Base-by-base conservation (phyloP, 2,113 vertebrate species). In the Podarcis raffonei region DNA sequence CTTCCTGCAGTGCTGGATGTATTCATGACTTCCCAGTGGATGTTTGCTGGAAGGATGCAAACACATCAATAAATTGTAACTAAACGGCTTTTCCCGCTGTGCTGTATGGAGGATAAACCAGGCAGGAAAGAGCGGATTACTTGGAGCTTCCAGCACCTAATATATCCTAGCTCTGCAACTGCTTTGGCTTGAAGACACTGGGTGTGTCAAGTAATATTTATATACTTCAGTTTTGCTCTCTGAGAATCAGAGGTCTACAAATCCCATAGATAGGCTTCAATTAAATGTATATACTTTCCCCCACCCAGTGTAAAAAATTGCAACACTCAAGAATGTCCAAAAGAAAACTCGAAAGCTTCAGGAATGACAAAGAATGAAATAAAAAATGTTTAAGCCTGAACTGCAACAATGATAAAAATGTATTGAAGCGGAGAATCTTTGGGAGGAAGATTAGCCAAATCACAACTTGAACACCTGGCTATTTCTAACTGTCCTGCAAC, bases 1-100 rank as follows among this genome's bases (percentile, higher is more conserved):
- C 91, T 99, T 99, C 75, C 98, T 96, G 96, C 98, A 99, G 89
- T 98, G 97, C 59, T 99, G 99, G 87, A 99, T 98, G 84, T 98
- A 98, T 95, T 99, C 98, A 3, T 99, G 97, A 94, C 97, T 97
- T 18, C 98, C 98, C 93, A 99, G 94, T 0, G 98, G 97, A 27
- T 99, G 98, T 66, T 97, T 97, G 94, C 99, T 99, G 93, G 0
- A 2, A 88, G 89, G 53, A 88, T 18, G 85, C 30, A 75, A 65
- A 71, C 23, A 66, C 1, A 0, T 42, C 3, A 0, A 69, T n/a
- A 72, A 1, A 77, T 18, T 89, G 16, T 89, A 37, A 71, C n/a
- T 32, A 2, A 0, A 3, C 0, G 3, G 35, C 13, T 69, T 72
- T 8, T 74, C 42, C 25, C 57, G 0, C 0, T 86, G 83, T 37